A percentile compares a stretch with the other conserved stretches of the same genome.
phyloP scores from a whole-genome alignment of 2,113 vertebrate species.

The Salvelinus namaycush region DNA sequence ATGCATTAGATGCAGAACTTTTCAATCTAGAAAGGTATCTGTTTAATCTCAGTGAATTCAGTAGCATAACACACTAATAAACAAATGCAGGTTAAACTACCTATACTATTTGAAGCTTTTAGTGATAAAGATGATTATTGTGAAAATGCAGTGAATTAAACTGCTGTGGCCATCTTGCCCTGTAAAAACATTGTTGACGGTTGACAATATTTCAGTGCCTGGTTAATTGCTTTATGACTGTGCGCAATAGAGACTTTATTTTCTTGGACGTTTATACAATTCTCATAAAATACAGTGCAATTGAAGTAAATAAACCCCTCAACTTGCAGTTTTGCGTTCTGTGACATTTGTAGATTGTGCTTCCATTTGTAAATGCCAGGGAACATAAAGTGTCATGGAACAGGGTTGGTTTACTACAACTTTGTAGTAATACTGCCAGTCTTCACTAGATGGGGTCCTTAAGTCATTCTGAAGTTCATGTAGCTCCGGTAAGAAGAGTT shows the following conservation, averaged over 20 bases:
- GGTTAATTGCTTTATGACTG: not conserved
- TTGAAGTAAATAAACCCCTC: conserved; percentile 19
- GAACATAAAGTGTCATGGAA: no score
- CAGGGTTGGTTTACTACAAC: no score
- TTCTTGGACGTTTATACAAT: not conserved
- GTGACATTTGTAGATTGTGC: not conserved
- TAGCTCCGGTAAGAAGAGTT: not conserved
- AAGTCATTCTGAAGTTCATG: not conserved
- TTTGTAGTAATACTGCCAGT: no score
- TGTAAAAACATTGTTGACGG: conserved; percentile 5
- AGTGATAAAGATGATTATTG: no score
- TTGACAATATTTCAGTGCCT: not conserved
- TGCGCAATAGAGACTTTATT: conserved; percentile 1
- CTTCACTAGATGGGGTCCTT: no score
- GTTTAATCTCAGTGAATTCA: not conserved
- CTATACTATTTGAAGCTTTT: not conserved
- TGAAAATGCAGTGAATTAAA: no score
- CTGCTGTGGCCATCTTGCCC: no score
- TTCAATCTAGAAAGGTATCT: no score
- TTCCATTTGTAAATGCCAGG: not conserved
- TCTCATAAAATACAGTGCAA: not conserved
- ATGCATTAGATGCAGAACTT: not conserved
- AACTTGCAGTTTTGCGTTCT: conserved; percentile 5
- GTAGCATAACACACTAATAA: not conserved
- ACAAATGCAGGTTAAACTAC: not conserved